phyloP scores from a whole-genome alignment of 2,113 vertebrate species.

The Haplotaxodon microlepis region DNA sequence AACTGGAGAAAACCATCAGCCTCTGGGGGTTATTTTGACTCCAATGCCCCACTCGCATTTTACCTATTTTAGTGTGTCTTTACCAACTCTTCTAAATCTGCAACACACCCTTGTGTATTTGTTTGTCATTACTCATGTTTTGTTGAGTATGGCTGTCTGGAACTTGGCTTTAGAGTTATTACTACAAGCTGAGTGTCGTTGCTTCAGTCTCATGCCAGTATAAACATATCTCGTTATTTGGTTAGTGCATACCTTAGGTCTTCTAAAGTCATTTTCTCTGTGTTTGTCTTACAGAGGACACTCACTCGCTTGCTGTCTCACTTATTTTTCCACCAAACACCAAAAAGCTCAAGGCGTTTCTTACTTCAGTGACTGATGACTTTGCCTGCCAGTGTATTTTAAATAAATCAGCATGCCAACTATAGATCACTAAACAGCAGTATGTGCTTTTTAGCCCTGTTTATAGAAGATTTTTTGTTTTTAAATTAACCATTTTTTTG shows the following conservation, averaged over 20 bases:
- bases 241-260: background rate
- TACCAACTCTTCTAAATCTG: background rate
- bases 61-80: background rate
- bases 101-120: background rate
- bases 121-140: background rate
- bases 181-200: background rate
- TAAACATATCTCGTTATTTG: slow-evolving; percentile 1
- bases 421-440: background rate
- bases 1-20: background rate
- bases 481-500: background rate
- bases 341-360: background rate
- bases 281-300: background rate
- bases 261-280: background rate
- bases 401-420: background rate
- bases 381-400: background rate
- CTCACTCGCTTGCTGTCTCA: background rate
- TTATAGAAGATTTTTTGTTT: background rate
- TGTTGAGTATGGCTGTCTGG: background rate
- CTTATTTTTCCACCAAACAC: background rate
- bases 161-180: background rate
- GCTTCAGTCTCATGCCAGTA: background rate
- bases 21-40: background rate
- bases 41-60: background rate
- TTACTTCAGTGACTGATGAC: background rate
- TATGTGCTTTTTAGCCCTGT: background rate